A percentile compares a stretch with the other conserved stretches of the same genome.
Conservation (phyloP, 2,113 vertebrate species). For the Tricholaema leucomelas region DNA sequence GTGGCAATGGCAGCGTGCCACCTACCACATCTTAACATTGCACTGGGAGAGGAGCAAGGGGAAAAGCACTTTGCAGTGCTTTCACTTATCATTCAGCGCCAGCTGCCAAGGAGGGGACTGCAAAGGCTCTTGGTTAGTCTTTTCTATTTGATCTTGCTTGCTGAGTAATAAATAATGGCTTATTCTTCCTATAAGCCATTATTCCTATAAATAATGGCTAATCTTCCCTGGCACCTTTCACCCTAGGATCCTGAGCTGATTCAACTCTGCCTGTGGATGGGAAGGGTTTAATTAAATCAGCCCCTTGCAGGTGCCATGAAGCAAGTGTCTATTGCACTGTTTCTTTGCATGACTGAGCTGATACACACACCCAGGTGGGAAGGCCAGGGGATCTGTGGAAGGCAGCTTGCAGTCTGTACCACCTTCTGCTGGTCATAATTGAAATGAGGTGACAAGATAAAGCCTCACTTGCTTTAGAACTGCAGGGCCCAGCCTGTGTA, state of each 20-base stretch:
- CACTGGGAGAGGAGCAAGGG: slow-evolving; percentile 4
- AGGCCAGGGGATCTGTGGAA: neutral
- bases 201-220: slow-evolving; percentile 5
- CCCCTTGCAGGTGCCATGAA: neutral
- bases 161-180: neutral
- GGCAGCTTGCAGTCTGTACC: neutral
- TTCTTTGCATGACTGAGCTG: neutral
- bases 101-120: slow-evolving; percentile 19
- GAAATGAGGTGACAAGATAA: neutral
- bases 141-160: slow-evolving; percentile 14
- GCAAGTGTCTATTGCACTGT: neutral
- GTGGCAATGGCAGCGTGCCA: slow-evolving; percentile 5
- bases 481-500: neutral
- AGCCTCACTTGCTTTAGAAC: neutral
- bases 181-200: too few relatives aligned
- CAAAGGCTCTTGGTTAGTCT: slow-evolving; percentile 17
- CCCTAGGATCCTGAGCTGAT: neutral
- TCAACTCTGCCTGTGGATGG: neutral
- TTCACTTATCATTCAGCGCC: slow-evolving; percentile 34
- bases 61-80: slow-evolving; percentile 4
- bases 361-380: neutral
- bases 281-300: neutral
- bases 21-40: slow-evolving; percentile 16
- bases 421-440: neutral
- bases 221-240: slow-evolving; percentile 8